Evolutionary conservation across 2,797 vertebrate genomes (phyloP), one percentile per base, ranked within the genome.

Genomic region (Phalanger gymnotis): DNA sequence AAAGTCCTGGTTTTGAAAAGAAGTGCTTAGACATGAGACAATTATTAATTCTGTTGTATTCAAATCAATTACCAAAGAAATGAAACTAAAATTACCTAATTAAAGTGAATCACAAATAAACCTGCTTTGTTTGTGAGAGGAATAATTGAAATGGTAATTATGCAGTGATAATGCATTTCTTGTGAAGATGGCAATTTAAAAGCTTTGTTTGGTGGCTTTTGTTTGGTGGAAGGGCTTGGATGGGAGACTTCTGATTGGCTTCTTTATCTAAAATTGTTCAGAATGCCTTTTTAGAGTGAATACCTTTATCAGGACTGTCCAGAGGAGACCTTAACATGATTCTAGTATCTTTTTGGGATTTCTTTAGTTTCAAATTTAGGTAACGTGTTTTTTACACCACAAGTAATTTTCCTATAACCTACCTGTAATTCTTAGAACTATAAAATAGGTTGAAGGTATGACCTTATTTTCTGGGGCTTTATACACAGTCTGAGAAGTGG

Each of bases 71-170:
- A 98, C 97, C 97, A 16, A 1, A 98, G 96, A 98, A 98, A 96
- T 97, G 96, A 98, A 98, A 98, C 95, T 97, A 96, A 98, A 98
- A 98, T 98, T 98, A 98, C 97, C 96, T 98, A 97, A 98, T 98
- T 98, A 98, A 98, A 98, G 97, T 61, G 53, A 98, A 98, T 98
- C 19, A 61, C 98, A 98, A 98, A 98, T 98, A 98, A 98, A 98
- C 95, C 96, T 54, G 47, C 95, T 97, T 95, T 98, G 96, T 98
- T 98, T 96, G 98, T 95, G 96, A 97, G 90, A 92, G 93, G 61
- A 90, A 96, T 97, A 98, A 98, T 98, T 98, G 96, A 96, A 97
- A 81, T 0, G 0, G 81, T 98, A 98, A 98, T 98, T 98, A 94
- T 54, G 61, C 92, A 90, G 92, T 95, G 95, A 96, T 94, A 95